Percentiles rank a stretch among this genome's conserved stretches.
phyloP scores from a whole-genome alignment of 1,140 invertebrate species.

The Musca vetustissima region DNA sequence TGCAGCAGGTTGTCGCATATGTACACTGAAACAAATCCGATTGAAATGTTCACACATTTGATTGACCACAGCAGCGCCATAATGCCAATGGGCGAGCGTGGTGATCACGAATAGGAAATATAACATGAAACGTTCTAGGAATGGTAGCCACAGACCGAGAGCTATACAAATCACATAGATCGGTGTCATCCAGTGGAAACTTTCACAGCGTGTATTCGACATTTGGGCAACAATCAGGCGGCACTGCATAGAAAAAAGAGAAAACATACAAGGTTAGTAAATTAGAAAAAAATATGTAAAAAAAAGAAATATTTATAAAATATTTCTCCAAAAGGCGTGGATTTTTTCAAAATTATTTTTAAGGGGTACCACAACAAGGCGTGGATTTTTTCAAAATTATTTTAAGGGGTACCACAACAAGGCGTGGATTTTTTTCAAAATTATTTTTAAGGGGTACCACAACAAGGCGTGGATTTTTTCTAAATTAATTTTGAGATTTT shows the following conservation, averaged over 20 bases:
- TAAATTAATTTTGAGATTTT: no score
- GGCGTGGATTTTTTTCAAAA: no score
- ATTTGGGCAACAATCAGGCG: slow-evolving; percentile 96
- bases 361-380: no score
- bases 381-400: no score
- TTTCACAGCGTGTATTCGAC: slow-evolving; percentile 85
- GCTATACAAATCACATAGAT: slow-evolving; percentile 63
- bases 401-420: no score
- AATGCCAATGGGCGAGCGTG: slow-evolving; percentile 83
- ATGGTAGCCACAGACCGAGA: slow-evolving; percentile 62
- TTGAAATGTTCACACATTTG: slow-evolving; percentile 55
- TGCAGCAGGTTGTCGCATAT: slow-evolving; percentile 31
- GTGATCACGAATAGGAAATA: slow-evolving; percentile 73
- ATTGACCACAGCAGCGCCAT: slow-evolving; percentile 81
- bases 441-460: no score
- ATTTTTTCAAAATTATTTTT: no score
- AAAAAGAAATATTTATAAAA: no score
- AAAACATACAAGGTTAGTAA: neutral
- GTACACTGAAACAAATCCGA: slow-evolving; percentile 51
- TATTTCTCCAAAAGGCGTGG: no score
- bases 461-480: no score
- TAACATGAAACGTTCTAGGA: slow-evolving; percentile 69
- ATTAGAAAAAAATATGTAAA: no score
- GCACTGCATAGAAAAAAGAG: slow-evolving; percentile 65
- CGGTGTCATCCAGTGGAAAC: slow-evolving; percentile 79